A percentile compares a stretch with the other conserved stretches of the same genome.
Evolutionary conservation across 2,888 invertebrate genomes (phyloP).

Genomic region (Chymomyza amoena): DNA sequence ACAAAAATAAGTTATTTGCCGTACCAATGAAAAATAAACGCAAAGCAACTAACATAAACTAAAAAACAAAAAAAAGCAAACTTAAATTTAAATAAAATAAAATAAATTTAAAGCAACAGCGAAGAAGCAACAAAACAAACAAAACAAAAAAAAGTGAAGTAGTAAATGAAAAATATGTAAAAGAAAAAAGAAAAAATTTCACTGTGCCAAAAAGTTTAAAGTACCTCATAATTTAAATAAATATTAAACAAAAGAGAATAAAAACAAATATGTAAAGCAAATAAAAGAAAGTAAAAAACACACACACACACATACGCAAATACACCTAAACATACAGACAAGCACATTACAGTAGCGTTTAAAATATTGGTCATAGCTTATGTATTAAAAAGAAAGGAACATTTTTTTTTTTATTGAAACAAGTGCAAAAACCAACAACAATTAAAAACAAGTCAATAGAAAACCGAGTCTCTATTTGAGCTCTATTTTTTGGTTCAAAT

Average conservation of each 20-base stretch:
- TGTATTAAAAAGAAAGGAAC: background rate
- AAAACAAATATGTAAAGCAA: slow-evolving; percentile 11
- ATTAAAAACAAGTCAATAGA: background rate
- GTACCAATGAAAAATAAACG: slow-evolving; percentile 56
- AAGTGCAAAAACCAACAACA: background rate
- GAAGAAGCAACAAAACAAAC: slow-evolving; percentile 12
- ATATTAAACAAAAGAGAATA: slow-evolving; percentile 46
- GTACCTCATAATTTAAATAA: slow-evolving; percentile 84
- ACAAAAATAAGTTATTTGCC: slow-evolving; percentile 50
- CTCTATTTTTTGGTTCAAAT: background rate
- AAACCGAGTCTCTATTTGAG: background rate
- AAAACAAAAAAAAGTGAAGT: slow-evolving; percentile 25
- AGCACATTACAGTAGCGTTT: background rate
- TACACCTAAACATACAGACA: background rate
- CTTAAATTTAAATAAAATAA: slow-evolving; percentile 3
- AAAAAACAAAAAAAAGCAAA: slow-evolving; percentile 27
- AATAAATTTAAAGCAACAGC: slow-evolving; percentile 17
- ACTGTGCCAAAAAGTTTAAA: slow-evolving; percentile 88
- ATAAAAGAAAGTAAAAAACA: slow-evolving; percentile 17
- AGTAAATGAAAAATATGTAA: slow-evolving; percentile 73
- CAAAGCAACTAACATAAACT: slow-evolving; percentile 20
- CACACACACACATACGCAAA: slow-evolving; percentile 35
- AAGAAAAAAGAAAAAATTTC: slow-evolving; percentile 81
- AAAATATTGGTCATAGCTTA: background rate
- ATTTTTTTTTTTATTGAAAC: background rate